phyloP scores from a whole-genome alignment of 2,888 invertebrate species.

The Adelognathus sp. region DNA sequence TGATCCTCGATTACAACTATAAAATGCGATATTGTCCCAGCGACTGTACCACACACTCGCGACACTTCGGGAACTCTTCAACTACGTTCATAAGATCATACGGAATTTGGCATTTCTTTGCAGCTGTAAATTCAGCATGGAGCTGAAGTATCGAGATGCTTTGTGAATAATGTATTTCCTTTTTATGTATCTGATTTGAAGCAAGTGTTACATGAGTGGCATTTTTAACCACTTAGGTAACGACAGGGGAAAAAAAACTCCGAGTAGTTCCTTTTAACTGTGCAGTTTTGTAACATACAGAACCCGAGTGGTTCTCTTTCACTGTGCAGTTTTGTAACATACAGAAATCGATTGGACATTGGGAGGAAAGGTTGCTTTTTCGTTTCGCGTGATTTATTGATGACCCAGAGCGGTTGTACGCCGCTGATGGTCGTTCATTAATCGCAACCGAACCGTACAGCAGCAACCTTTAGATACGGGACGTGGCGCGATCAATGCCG shows the following conservation, averaged over 20 bases:
- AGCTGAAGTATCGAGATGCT: not conserved
- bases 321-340: not conserved
- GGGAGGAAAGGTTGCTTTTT: constrained; percentile 22
- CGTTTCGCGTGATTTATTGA: constrained; percentile 73
- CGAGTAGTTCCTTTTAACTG: not conserved
- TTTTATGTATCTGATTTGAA: not conserved
- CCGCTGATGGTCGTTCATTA: constrained; percentile 78
- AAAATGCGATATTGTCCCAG: constrained; percentile 79
- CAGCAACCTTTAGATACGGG: constrained; percentile 64
- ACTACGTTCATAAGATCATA: constrained; percentile 40
- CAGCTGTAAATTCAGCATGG: not conserved
- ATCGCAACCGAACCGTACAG: constrained; percentile 74
- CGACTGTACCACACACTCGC: constrained; percentile 1
- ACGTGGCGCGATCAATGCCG: constrained; percentile 72
- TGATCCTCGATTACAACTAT: constrained; percentile 80
- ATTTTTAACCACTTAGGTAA: not conserved
- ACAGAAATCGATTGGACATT: constrained; percentile 23
- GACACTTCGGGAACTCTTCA: constrained; percentile 29
- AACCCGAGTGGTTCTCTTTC: constrained; percentile 16
- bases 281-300: not conserved
- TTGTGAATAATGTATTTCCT: not conserved
- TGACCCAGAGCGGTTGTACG: constrained; percentile 55
- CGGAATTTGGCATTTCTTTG: constrained; percentile 27
- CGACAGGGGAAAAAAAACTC: not conserved
- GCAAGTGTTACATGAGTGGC: not conserved